Conservation (phyloP, 2,888 invertebrate species). For the Epirrhoe alternata region DNA sequence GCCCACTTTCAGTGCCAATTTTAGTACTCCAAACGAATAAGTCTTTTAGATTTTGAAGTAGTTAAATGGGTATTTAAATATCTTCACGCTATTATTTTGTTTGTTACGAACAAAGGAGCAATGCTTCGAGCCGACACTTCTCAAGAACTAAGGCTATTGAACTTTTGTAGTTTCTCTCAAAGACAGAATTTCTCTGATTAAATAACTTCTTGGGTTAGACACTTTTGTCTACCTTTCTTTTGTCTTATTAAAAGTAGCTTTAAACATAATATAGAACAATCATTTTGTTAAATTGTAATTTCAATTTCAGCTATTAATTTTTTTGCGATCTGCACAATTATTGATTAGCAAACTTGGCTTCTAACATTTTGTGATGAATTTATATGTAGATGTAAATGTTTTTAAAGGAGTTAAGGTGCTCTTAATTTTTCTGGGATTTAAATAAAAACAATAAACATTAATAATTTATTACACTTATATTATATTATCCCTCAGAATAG, state of each 20-base stretch:
- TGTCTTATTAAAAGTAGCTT: not conserved
- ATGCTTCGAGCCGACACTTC: not conserved
- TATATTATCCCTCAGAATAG: conserved; percentile 30
- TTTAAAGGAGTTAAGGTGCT: too few species aligned
- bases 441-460: not conserved
- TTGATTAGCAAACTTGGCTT: too few species aligned
- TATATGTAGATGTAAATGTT: too few species aligned
- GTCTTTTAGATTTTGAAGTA: too few species aligned
- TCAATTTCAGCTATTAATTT: not conserved
- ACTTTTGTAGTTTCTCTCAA: not conserved
- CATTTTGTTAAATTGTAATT: not conserved
- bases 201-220: not conserved
- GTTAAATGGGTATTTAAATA: not conserved
- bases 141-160: not conserved
- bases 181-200: conserved; percentile 3
- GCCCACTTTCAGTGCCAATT: too few species aligned
- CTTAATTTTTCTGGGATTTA: not conserved
- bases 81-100: not conserved
- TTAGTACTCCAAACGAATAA: too few species aligned
- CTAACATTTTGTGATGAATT: too few species aligned
- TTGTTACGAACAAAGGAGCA: not conserved
- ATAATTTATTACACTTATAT: conserved; percentile 20
- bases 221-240: not conserved
- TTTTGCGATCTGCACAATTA: too few species aligned
- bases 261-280: not conserved